Conservation (phyloP, 2,888 invertebrate species). For the Dicranocentrus wangi region DNA sequence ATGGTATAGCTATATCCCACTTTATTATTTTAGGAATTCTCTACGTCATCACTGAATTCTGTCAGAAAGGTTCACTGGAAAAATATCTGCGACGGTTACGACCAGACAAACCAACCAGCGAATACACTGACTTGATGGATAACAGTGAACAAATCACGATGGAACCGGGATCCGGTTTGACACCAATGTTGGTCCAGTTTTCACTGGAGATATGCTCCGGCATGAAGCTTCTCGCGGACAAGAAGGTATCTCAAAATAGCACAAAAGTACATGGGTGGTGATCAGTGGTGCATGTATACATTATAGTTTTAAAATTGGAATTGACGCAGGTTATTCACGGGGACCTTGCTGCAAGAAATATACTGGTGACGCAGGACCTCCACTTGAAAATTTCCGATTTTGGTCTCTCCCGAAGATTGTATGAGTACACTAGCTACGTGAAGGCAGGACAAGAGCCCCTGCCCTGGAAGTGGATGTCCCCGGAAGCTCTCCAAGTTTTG, state of each 20-base stretch:
- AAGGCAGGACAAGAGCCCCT: constrained; percentile 65
- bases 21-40: no score
- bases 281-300: not conserved
- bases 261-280: not conserved
- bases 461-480: constrained; percentile 64
- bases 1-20: no score
- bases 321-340: constrained; percentile 61
- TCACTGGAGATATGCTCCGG: constrained; percentile 53
- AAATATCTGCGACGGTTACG: not conserved
- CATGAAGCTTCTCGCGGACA: constrained; percentile 58
- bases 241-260: constrained; percentile 43
- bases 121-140: no score
- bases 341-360: constrained; percentile 63
- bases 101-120: no score
- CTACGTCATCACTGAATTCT: no score
- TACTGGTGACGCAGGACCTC: constrained; percentile 46
- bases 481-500: constrained; percentile 54
- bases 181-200: no score
- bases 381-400: constrained; percentile 66
- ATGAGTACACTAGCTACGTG: constrained; percentile 64
- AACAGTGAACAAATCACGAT: no score
- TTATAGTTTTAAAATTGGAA: not conserved
- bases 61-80: no score
- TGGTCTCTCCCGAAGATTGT: constrained; percentile 63
- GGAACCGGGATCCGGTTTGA: no score